phyloP scores from a whole-genome alignment of 2,797 vertebrate genomes.

The Hydrophis major region DNA sequence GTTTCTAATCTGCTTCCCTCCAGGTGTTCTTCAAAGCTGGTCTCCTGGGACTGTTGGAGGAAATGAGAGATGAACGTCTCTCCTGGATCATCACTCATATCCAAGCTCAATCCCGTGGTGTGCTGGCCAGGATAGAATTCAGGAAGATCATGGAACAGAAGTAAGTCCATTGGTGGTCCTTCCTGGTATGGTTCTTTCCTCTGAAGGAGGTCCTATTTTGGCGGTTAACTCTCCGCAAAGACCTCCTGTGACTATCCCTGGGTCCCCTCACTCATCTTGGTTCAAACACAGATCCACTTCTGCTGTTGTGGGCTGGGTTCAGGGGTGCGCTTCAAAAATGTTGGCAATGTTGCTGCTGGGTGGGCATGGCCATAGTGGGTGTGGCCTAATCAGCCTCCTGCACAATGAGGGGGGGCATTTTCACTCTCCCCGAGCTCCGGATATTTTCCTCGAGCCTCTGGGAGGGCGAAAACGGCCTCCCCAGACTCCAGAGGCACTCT shows the following conservation, averaged over 20 bases:
- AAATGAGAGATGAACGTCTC: slow-evolving; percentile 85
- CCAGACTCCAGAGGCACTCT: too few relatives aligned
- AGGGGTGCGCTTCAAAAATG: too few relatives aligned
- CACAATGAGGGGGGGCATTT: too few relatives aligned
- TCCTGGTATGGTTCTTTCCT: neutral
- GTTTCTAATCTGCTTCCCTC: neutral
- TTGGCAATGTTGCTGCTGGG: too few relatives aligned
- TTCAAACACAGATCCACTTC: neutral
- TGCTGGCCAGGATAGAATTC: slow-evolving; percentile 79
- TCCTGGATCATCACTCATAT: slow-evolving; percentile 80
- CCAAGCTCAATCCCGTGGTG: slow-evolving; percentile 80
- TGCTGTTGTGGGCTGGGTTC: neutral
- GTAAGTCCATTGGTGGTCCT: slow-evolving; percentile 49
- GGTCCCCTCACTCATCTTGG: neutral
- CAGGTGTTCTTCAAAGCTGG: slow-evolving; percentile 88
- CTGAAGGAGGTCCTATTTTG: too few relatives aligned
- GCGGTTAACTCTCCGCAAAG: too few relatives aligned
- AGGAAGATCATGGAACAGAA: slow-evolving; percentile 76
- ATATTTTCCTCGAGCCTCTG: too few relatives aligned
- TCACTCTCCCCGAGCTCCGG: too few relatives aligned
- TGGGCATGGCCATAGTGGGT: too few relatives aligned
- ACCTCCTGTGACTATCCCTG: too few relatives aligned
- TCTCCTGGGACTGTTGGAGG: slow-evolving; percentile 83
- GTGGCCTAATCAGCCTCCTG: too few relatives aligned
- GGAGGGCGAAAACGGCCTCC: too few relatives aligned